Evolutionary conservation across 1,140 invertebrate species (phyloP).

Genomic region (Aporrectodea caliginosa): DNA sequence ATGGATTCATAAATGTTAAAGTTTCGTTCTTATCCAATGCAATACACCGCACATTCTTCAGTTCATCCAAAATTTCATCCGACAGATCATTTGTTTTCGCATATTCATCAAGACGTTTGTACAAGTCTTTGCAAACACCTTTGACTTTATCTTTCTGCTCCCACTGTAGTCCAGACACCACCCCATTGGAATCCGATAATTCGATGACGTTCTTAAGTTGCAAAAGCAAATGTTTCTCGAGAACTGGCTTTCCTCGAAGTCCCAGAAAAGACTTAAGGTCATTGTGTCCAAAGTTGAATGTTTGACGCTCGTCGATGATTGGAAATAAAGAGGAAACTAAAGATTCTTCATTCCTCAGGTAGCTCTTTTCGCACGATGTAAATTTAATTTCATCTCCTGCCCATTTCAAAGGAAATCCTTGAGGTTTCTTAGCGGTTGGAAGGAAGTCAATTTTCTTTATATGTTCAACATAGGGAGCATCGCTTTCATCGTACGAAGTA

Average conservation of each 20-base stretch:
- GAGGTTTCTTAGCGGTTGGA: not conserved
- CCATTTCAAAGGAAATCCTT: constrained; percentile 4
- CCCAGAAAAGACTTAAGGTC: not conserved
- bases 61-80: not conserved
- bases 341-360: not conserved
- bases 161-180: not conserved
- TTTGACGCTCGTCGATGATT: not conserved
- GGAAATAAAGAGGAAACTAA: not conserved
- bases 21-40: not conserved
- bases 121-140: not conserved
- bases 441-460: not conserved
- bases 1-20: not conserved
- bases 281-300: not conserved
- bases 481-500: not conserved
- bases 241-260: not conserved
- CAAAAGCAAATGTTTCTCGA: not conserved
- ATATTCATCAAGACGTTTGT: not conserved
- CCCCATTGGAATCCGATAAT: not conserved
- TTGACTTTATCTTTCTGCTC: not conserved
- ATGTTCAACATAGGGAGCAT: not conserved
- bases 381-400: not conserved
- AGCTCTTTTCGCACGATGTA: constrained; percentile 7
- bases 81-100: not conserved
- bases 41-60: not conserved
- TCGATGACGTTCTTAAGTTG: not conserved